These are phyloP conservation scores for Tipula confusa DNA, from an alignment of 2,888 invertebrate genomes.

Conservation along the genomic window DNA sequence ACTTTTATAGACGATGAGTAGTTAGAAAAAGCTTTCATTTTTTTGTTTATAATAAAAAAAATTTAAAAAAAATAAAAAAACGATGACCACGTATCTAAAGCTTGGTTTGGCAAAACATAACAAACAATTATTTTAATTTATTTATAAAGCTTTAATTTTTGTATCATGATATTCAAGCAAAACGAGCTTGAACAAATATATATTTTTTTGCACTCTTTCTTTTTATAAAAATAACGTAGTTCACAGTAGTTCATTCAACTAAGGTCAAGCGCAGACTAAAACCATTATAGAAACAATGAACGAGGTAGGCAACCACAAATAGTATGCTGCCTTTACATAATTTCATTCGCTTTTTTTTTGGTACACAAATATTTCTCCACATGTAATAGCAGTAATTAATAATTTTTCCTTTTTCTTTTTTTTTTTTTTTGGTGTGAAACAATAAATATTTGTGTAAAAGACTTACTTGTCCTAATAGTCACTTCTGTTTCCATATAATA, in stretches of 20 bases:
- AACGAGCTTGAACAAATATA: too few relatives aligned
- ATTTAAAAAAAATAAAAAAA: neutral
- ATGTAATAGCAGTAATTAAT: neutral
- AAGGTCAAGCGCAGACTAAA: neutral
- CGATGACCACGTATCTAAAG: neutral
- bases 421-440: neutral
- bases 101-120: neutral
- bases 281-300: too few relatives aligned
- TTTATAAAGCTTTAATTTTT: neutral
- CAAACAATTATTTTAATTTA: neutral
- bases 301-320: neutral
- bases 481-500: neutral
- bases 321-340: neutral
- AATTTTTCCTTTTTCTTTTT: too few relatives aligned
- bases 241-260: neutral
- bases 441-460: slow-evolving; percentile 3
- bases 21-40: neutral
- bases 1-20: neutral
- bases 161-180: too few relatives aligned
- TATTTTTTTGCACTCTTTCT: neutral
- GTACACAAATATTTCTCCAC: neutral
- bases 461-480: neutral
- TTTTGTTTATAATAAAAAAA: neutral
- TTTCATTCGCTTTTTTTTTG: neutral
- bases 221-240: neutral